Evolutionary conservation across 1,140 invertebrate species (phyloP).

Genomic region (Phocides pigmalion): DNA sequence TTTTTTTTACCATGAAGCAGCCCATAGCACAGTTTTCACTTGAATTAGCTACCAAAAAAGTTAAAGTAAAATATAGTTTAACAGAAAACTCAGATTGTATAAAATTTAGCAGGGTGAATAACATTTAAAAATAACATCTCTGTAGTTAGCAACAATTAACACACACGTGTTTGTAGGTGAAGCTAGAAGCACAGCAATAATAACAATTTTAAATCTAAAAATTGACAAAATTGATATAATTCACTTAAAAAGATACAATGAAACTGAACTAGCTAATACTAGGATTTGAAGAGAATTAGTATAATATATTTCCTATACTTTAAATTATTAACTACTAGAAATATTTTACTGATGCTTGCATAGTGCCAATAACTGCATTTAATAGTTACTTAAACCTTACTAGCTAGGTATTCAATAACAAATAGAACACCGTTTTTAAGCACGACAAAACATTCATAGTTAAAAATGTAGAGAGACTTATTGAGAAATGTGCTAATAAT

Average conservation of each 20-base stretch:
- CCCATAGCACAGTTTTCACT: constrained; percentile 72
- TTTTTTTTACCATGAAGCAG: constrained; percentile 49
- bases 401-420: constrained; percentile 84
- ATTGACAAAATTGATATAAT: constrained; percentile 83
- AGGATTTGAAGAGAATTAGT: constrained; percentile 39
- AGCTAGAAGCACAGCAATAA: constrained; percentile 61
- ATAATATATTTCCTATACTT: constrained; percentile 52
- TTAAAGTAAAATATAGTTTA: constrained; percentile 25
- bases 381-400: constrained; percentile 82
- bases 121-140: constrained; percentile 10
- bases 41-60: constrained; percentile 47
- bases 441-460: constrained; percentile 85
- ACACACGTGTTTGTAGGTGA: constrained; percentile 41
- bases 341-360: constrained; percentile 47
- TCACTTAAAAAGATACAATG: constrained; percentile 74
- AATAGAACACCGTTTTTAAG: constrained; percentile 85
- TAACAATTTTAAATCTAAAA: constrained; percentile 79
- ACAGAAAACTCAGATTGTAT: constrained; percentile 38
- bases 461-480: constrained; percentile 85
- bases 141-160: constrained; percentile 18
- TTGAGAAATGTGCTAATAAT: constrained; percentile 85
- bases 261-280: constrained; percentile 66
- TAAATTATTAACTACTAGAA: constrained; percentile 41
- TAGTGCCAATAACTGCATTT: constrained; percentile 85
- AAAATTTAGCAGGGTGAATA: constrained; percentile 41